Percentiles rank a stretch among this genome's conserved stretches.
Conservation (phyloP, 2,888 invertebrate species). For the Lottia scabra region DNA sequence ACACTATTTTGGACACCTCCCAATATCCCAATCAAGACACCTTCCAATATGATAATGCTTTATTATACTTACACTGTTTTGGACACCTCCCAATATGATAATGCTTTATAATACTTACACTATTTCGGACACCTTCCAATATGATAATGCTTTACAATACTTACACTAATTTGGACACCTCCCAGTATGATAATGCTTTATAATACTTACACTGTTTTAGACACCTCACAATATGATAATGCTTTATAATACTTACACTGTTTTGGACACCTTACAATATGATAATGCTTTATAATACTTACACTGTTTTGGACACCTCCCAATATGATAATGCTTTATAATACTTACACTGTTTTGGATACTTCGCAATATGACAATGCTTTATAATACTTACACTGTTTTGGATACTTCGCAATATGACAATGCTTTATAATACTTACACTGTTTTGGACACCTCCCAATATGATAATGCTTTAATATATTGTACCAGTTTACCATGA, state of each 20-base stretch:
- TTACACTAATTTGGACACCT: slow-evolving; percentile 90
- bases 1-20: slow-evolving; percentile 64
- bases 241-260: slow-evolving; percentile 80
- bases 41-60: slow-evolving; percentile 82
- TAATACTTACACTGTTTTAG: slow-evolving; percentile 85
- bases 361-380: slow-evolving; percentile 89
- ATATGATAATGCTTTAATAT: slow-evolving; percentile 85
- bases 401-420: slow-evolving; percentile 91
- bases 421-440: slow-evolving; percentile 76
- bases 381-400: slow-evolving; percentile 84
- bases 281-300: slow-evolving; percentile 82
- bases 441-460: slow-evolving; percentile 91
- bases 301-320: slow-evolving; percentile 91
- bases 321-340: slow-evolving; percentile 84
- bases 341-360: slow-evolving; percentile 85
- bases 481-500: slow-evolving; percentile 85
- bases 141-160: slow-evolving; percentile 80
- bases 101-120: slow-evolving; percentile 84
- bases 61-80: slow-evolving; percentile 82
- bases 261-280: slow-evolving; percentile 88
- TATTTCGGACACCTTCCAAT: slow-evolving; percentile 89
- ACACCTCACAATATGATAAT: slow-evolving; percentile 88
- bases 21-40: slow-evolving; percentile 90
- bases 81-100: slow-evolving; percentile 91
- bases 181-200: slow-evolving; percentile 79